Percentiles rank a stretch among this genome's conserved stretches.
These are phyloP conservation scores for Hemichromis elongatus DNA, from an alignment of 2,113 vertebrate species.

Conservation along the genomic window DNA sequence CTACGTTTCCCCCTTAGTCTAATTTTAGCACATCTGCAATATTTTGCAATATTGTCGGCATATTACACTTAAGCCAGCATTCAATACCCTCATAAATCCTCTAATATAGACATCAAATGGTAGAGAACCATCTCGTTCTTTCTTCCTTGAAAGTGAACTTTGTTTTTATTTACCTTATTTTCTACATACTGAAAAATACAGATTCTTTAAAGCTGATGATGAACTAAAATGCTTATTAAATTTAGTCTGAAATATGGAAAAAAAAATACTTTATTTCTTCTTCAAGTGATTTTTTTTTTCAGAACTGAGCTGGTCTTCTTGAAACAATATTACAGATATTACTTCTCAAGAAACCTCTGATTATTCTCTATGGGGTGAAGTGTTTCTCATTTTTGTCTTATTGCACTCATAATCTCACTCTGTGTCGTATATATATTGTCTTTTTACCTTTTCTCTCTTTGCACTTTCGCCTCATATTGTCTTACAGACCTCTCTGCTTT, in stretches of 20 bases:
- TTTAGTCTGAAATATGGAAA: constrained; percentile 4
- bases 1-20: neutral
- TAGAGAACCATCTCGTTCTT: neutral
- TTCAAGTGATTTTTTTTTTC: constrained; percentile 25
- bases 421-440: constrained; percentile 73
- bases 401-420: constrained; percentile 67
- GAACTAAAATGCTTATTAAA: neutral
- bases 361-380: constrained; percentile 68
- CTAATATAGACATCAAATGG: neutral
- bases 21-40: constrained; percentile 38
- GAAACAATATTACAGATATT: constrained; percentile 71
- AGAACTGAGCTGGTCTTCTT: constrained; percentile 49
- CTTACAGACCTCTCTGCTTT: constrained; percentile 51
- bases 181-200: neutral
- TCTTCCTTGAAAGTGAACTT: neutral
- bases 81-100: constrained; percentile 43
- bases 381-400: constrained; percentile 68
- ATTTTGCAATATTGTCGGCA: constrained; percentile 47
- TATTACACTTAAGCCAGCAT: constrained; percentile 39
- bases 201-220: neutral
- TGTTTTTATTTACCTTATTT: neutral
- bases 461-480: constrained; percentile 63
- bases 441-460: constrained; percentile 65
- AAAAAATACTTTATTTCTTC: constrained; percentile 6
- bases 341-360: constrained; percentile 68